Conservation (phyloP, 2,888 invertebrate species). For the Pterostichus madidus region DNA sequence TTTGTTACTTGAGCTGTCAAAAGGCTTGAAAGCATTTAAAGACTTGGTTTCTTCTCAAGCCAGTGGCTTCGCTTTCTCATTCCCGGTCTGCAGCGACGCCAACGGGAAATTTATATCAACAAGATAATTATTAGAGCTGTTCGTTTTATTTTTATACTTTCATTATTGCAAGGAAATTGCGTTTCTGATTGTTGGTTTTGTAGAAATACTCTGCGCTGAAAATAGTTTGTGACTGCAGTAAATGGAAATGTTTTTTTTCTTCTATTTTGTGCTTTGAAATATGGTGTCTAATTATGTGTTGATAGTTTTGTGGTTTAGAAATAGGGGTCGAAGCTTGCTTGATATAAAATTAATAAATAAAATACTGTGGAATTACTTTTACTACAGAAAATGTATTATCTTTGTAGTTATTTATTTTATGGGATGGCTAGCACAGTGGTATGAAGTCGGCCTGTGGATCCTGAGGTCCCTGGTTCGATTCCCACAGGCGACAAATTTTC, state of each 20-base stretch:
- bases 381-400: no score
- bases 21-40: conserved; percentile 49
- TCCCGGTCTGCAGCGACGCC: neutral
- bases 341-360: no score
- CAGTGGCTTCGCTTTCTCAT: neutral
- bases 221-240: conserved; percentile 17
- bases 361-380: no score
- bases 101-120: conserved; percentile 54
- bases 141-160: conserved; percentile 55
- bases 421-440: no score
- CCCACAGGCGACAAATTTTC: no score
- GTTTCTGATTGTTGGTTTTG: conserved; percentile 52
- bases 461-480: no score
- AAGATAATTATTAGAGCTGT: conserved; percentile 51
- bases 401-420: no score
- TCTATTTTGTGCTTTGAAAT: conserved; percentile 37
- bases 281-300: conserved; percentile 33
- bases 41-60: neutral
- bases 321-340: no score
- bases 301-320: conserved; percentile 5
- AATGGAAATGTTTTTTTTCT: conserved; percentile 28
- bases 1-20: conserved; percentile 50
- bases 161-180: conserved; percentile 54
- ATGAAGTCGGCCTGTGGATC: no score
- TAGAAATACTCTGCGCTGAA: conserved; percentile 28